Evolutionary conservation across 2,113 vertebrate genomes (phyloP).

Genomic region (Mellivora capensis): DNA sequence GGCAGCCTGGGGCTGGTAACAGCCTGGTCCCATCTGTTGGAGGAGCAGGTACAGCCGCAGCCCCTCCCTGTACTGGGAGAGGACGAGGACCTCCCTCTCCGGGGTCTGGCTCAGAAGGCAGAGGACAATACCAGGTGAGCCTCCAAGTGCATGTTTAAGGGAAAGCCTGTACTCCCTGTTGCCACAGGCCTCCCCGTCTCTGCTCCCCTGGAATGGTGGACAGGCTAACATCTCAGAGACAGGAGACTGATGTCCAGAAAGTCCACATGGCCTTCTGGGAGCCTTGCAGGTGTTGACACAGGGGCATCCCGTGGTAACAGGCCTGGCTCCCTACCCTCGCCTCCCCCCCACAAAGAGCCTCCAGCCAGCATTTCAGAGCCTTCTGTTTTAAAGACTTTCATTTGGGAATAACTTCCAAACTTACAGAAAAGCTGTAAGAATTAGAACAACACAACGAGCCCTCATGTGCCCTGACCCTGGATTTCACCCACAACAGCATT

Average conservation of each 20-base stretch:
- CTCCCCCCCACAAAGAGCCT: background rate
- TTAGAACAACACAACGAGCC: background rate
- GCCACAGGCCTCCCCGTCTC: background rate
- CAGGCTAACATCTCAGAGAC: background rate
- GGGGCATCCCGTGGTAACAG: background rate
- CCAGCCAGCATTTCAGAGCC: background rate
- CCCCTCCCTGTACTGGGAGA: background rate
- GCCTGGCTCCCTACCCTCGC: background rate
- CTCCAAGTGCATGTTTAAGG: background rate
- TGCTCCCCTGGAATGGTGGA: background rate
- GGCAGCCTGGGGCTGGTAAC: too few relatives aligned
- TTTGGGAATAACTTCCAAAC: background rate
- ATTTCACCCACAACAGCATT: background rate
- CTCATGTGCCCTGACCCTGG: background rate
- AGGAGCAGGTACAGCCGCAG: background rate
- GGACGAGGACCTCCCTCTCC: rapidly evolving
- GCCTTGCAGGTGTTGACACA: background rate
- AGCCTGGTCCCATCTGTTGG: background rate
- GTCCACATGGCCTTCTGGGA: background rate
- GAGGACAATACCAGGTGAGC: too few relatives aligned
- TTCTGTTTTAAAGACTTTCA: background rate
- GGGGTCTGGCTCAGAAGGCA: rapidly evolving
- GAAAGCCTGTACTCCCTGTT: background rate
- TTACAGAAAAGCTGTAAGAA: background rate
- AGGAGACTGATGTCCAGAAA: background rate